Percentiles rank a stretch among this genome's conserved stretches.
These are phyloP conservation scores for Prorops nasuta DNA, from an alignment of 1,140 invertebrate genomes.

Conservation along the genomic window DNA sequence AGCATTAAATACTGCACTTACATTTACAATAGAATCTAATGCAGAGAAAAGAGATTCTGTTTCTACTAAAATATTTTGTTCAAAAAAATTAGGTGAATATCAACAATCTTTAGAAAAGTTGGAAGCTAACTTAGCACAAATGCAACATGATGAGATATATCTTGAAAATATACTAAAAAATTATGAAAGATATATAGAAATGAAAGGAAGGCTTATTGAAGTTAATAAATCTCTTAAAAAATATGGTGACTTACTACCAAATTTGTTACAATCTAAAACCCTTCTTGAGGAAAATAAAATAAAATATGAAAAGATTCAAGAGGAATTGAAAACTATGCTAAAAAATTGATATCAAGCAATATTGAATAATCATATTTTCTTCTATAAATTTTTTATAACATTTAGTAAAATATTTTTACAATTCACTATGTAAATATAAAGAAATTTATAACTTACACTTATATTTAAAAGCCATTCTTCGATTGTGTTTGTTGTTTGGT, in stretches of 20 bases:
- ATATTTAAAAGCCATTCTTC: slow-evolving; percentile 81
- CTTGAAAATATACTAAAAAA: slow-evolving; percentile 34
- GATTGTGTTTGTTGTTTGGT: slow-evolving; percentile 81
- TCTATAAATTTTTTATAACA: slow-evolving; percentile 18
- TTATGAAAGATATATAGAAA: slow-evolving; percentile 30
- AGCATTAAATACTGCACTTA: slow-evolving; percentile 22
- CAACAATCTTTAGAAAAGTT: slow-evolving; percentile 28
- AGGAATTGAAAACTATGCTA: slow-evolving; percentile 16
- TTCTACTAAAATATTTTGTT: slow-evolving; percentile 27
- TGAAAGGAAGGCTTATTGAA: slow-evolving; percentile 27
- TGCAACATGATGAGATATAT: slow-evolving; percentile 32
- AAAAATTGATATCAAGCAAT: slow-evolving; percentile 14
- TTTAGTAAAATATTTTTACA: slow-evolving; percentile 13
- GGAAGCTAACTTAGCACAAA: slow-evolving; percentile 25
- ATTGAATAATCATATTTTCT: slow-evolving; percentile 21
- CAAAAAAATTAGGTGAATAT: slow-evolving; percentile 39
- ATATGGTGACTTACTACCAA: slow-evolving; percentile 43
- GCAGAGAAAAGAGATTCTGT: slow-evolving; percentile 28
- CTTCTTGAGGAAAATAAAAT: slow-evolving; percentile 34
- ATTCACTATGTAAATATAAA: not conserved
- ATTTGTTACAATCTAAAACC: slow-evolving; percentile 44
- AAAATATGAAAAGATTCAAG: slow-evolving; percentile 34
- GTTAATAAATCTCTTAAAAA: slow-evolving; percentile 32
- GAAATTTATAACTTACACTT: not conserved
- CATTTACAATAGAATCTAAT: slow-evolving; percentile 17